Evolutionary conservation across 2,888 invertebrate genomes (phyloP).

Genomic region (Vanessa cardui): DNA sequence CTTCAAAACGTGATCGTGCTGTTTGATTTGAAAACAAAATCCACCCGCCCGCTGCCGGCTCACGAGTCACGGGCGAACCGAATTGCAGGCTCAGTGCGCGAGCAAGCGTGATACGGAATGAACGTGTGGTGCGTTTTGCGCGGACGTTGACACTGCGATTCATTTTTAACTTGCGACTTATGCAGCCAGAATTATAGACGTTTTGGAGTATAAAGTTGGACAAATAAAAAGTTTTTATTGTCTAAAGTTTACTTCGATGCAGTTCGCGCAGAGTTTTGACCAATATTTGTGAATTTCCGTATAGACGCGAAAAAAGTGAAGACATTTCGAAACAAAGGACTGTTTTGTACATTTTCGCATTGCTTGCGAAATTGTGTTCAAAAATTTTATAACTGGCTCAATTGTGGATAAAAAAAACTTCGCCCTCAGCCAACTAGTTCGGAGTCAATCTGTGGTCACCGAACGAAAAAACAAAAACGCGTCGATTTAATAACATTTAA

Average conservation of each 20-base stretch:
- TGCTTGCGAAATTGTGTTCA: conserved; percentile 82
- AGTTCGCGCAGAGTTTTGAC: conserved; percentile 80
- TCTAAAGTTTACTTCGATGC: conserved; percentile 65
- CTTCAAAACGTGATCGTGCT: conserved; percentile 75
- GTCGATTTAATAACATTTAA: conserved; percentile 67
- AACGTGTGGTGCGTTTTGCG: conserved; percentile 83
- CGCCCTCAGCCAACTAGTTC: conserved; percentile 77
- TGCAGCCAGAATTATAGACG: conserved; percentile 71
- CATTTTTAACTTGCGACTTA: conserved; percentile 75
- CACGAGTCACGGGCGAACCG: conserved; percentile 52
- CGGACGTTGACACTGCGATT: conserved; percentile 81
- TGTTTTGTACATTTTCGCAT: conserved; percentile 83
- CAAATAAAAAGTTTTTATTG: conserved; percentile 67
- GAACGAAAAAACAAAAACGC: conserved; percentile 77
- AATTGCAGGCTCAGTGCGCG: conserved; percentile 76
- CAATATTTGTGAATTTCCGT: conserved; percentile 78
- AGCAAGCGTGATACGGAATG: conserved; percentile 83
- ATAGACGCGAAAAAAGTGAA: conserved; percentile 78
- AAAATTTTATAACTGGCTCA: conserved; percentile 65
- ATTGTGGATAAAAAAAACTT: conserved; percentile 61
- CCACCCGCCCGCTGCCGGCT: conserved; percentile 57
- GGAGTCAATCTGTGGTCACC: conserved; percentile 75
- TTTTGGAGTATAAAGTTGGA: conserved; percentile 78
- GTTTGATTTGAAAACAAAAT: conserved; percentile 79
- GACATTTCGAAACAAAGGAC: conserved; percentile 81